Base-by-base conservation (phyloP, 1,140 invertebrate species). In the Streblospio benedicti region DNA sequence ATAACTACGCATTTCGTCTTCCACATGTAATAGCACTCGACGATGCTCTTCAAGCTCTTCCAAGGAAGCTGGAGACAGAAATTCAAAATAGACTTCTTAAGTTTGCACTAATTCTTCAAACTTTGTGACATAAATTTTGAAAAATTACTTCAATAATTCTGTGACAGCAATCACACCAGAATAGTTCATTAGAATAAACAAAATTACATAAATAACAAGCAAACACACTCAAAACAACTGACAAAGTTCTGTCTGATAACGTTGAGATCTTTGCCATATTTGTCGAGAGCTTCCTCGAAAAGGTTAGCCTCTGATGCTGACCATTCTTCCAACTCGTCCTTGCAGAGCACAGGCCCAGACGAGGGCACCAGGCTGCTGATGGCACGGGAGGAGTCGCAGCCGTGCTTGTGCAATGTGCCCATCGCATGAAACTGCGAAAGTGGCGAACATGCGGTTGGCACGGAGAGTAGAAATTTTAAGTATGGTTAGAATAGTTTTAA, bases 1-100 rank as follows among this genome's bases (percentile, higher is more conserved):
- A n/a, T n/a, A n/a, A n/a, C n/a, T n/a, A n/a, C n/a, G n/a, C n/a
- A 94, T 50, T 96, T 98, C 63, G 97, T 99, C 82, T 99, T 99
- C 96, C 96, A 99, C 94, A 99, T 97, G 77, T 99, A 99, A 80
- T 99, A 99, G 82, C 99, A 99, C 79, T 99, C 97, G 61, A 99
- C 91, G 62, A 99, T 91, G 77, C 97, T 97, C 76, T 96, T 96
- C 65, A 98, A 80, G 57, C 93, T 94, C 81, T 99, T 99, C 97
- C 97, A 99, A 6, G 95, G 94, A 69, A 99, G 82, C 91, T 95
- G 76, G 44, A 81, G 79, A 64, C 68, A n/a, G n/a, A n/a, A n/a
- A n/a, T n/a, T n/a, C n/a, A n/a, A n/a, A n/a, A n/a, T n/a, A n/a
- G n/a, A n/a, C n/a, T n/a, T n/a, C n/a, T n/a, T n/a, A n/a, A n/a